Evolutionary conservation across 1,140 invertebrate species (phyloP).

Genomic region (Teleogryllus occipitalis): DNA sequence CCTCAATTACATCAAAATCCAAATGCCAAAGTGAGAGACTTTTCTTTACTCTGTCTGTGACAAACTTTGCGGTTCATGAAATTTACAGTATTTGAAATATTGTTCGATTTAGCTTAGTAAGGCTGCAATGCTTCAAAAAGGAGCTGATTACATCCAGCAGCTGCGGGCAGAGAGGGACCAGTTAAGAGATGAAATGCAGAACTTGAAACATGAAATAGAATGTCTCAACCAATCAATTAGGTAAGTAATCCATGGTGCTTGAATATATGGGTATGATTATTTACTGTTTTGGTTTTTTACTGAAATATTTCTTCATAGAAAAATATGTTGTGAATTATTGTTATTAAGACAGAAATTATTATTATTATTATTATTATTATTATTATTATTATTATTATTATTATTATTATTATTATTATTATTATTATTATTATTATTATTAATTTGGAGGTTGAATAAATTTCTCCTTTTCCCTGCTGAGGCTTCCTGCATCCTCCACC

Average conservation of each 20-base stretch:
- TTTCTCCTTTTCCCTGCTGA: too few species aligned
- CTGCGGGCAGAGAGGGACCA: constrained; percentile 76
- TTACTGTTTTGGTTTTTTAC: neutral
- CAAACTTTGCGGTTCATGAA: neutral
- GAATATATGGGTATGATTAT: neutral
- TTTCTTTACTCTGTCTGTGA: neutral
- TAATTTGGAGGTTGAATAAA: too few species aligned
- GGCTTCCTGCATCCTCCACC: too few species aligned
- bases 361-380: too few species aligned
- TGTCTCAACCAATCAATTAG: constrained; percentile 82
- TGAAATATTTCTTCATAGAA: too few species aligned
- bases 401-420: too few species aligned
- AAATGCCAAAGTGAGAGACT: constrained; percentile 65
- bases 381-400: too few species aligned
- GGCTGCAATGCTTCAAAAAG: constrained; percentile 93
- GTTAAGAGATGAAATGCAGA: constrained; percentile 85
- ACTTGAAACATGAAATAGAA: constrained; percentile 78
- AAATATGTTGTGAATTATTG: too few species aligned
- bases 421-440: too few species aligned
- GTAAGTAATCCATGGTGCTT: constrained; percentile 38
- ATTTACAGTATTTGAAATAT: neutral
- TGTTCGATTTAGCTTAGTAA: constrained; percentile 67
- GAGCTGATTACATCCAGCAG: constrained; percentile 90
- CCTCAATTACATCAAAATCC: constrained; percentile 85
- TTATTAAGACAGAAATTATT: too few species aligned